Percentiles rank a stretch among this genome's conserved stretches.
Conservation (phyloP, 2,797 vertebrate genomes). For the Furcifer pardalis region DNA sequence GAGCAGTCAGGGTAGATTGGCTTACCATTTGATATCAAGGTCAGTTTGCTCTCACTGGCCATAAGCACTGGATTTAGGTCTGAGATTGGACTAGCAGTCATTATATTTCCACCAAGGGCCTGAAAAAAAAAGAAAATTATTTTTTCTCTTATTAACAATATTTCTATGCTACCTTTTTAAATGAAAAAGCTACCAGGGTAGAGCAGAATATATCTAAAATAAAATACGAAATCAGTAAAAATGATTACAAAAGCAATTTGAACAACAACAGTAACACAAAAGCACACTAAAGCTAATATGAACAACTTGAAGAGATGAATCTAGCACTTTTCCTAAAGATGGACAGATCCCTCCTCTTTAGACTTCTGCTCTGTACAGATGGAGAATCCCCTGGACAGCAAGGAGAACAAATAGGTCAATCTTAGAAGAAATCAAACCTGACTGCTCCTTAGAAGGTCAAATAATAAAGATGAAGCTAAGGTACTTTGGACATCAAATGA, state of each 20-base stretch:
- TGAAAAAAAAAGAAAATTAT: slow-evolving; percentile 61
- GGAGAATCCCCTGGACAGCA: too few species aligned
- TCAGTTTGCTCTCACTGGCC: slow-evolving; percentile 86
- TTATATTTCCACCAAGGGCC: slow-evolving; percentile 96
- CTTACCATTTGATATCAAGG: slow-evolving; percentile 86
- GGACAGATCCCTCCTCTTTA: too few species aligned
- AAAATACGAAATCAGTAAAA: too few species aligned
- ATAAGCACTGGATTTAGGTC: slow-evolving; percentile 96
- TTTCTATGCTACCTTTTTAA: neutral
- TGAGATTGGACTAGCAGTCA: slow-evolving; percentile 97
- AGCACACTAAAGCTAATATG: neutral
- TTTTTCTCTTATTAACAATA: neutral
- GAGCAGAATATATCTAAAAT: neutral
- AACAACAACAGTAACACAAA: neutral
- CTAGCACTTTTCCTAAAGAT: neutral
- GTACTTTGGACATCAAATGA: too few species aligned
- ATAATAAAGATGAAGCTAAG: too few species aligned
- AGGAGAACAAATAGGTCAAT: too few species aligned
- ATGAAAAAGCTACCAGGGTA: neutral
- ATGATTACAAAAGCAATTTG: too few species aligned
- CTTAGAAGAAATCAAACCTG: too few species aligned
- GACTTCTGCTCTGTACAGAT: too few species aligned
- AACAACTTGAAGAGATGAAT: neutral
- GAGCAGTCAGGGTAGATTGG: too few species aligned
- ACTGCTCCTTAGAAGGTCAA: too few species aligned